These are phyloP conservation scores for Tor tambroides DNA, from an alignment of 2,113 vertebrate species.

Conservation along the genomic window DNA sequence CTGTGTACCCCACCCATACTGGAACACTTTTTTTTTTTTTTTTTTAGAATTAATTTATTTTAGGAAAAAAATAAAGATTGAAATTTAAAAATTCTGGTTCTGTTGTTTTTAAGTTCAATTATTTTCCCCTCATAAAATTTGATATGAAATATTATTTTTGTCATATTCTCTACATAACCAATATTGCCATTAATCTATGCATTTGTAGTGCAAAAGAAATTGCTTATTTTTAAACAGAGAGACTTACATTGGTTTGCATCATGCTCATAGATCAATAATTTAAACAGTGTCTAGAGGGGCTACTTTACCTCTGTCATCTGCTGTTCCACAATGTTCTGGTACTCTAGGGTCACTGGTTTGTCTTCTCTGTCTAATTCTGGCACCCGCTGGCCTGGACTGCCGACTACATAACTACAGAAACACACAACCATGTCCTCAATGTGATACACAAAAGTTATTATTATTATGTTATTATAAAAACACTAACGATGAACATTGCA, in stretches of 20 bases:
- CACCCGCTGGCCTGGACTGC: conserved; percentile 69
- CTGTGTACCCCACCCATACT: background rate
- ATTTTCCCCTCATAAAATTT: background rate
- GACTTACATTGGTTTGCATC: background rate
- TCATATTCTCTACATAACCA: background rate
- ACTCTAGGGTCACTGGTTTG: conserved; percentile 73
- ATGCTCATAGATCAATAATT: background rate
- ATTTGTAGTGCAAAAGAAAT: background rate
- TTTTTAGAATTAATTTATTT: background rate
- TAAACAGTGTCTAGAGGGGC: background rate
- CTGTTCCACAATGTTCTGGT: conserved; percentile 67
- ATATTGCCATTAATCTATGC: background rate
- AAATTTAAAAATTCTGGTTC: background rate
- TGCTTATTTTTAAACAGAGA: background rate
- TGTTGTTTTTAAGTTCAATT: background rate
- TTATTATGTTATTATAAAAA: background rate
- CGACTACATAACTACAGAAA: conserved; percentile 72
- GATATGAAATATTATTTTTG: background rate
- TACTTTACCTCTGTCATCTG: conserved; percentile 72
- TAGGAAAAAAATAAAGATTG: background rate
- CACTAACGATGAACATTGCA: background rate
- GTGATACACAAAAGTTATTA: background rate
- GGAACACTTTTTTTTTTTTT: background rate
- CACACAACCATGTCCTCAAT: background rate
- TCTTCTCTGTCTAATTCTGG: conserved; percentile 67